These are phyloP conservation scores for Morpho deidamia DNA, from an alignment of 2,888 invertebrate species.

Conservation along the genomic window DNA sequence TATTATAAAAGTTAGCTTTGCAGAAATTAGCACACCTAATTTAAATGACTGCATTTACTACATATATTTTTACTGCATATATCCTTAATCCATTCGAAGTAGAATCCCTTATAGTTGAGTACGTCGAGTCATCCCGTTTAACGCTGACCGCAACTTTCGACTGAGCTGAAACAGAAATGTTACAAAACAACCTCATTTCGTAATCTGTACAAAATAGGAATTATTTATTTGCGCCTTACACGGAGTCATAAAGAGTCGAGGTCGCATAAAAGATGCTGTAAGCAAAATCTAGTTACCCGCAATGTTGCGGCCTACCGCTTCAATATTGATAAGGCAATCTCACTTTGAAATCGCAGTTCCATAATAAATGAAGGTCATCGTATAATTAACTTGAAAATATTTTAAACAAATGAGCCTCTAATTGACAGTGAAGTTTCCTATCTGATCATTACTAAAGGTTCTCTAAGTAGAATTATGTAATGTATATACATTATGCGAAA, in stretches of 20 bases:
- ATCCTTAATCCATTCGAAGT: too few relatives aligned
- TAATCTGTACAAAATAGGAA: neutral
- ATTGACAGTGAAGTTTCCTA: neutral
- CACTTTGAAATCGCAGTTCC: conserved; percentile 35
- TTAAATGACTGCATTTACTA: too few relatives aligned
- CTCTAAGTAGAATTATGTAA: too few relatives aligned
- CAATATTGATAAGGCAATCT: conserved; percentile 61
- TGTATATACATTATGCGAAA: too few relatives aligned
- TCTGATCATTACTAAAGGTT: too few relatives aligned
- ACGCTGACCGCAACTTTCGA: neutral
- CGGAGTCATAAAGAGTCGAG: conserved; percentile 2
- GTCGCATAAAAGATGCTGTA: conserved; percentile 13
- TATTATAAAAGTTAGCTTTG: too few relatives aligned
- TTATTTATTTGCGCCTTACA: conserved; percentile 8
- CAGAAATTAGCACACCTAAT: too few relatives aligned
- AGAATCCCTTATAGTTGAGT: too few relatives aligned
- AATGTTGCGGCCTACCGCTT: conserved; percentile 27
- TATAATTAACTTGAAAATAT: conserved; percentile 19
- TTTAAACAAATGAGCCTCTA: neutral
- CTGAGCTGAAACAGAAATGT: neutral
- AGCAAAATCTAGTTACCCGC: conserved; percentile 16
- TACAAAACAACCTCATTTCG: neutral
- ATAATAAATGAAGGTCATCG: conserved; percentile 27
- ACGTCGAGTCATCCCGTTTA: too few relatives aligned
- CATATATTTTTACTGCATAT: too few relatives aligned